These are phyloP conservation scores for Cheumatopsyche charites DNA, from an alignment of 1,140 invertebrate species.

Conservation along the genomic window DNA sequence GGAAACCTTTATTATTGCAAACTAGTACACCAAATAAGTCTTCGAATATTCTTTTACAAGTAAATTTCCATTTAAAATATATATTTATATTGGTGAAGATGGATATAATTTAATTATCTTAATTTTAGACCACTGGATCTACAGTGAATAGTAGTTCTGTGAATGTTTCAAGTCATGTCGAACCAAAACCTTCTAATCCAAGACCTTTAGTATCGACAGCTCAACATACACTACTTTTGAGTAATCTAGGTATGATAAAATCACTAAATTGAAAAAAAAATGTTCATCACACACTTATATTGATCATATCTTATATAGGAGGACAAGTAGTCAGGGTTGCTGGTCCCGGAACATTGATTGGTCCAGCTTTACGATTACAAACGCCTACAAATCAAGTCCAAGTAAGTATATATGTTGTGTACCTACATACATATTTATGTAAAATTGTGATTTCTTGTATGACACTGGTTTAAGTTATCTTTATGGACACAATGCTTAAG, in stretches of 20 bases:
- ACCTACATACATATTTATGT: too few relatives aligned
- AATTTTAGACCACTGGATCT: slow-evolving; percentile 38
- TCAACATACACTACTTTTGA: slow-evolving; percentile 44
- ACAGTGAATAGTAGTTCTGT: background rate
- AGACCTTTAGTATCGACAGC: slow-evolving; percentile 19
- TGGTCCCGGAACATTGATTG: slow-evolving; percentile 40
- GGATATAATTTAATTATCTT: background rate
- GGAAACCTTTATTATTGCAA: slow-evolving; percentile 43
- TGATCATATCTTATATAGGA: slow-evolving; percentile 20
- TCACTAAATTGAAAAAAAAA: background rate
- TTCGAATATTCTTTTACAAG: slow-evolving; percentile 43
- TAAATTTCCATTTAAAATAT: too few relatives aligned
- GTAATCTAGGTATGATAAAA: slow-evolving; percentile 41
- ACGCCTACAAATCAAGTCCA: slow-evolving; percentile 36
- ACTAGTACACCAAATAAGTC: slow-evolving; percentile 20
- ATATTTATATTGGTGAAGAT: background rate
- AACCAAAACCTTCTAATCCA: slow-evolving; percentile 13
- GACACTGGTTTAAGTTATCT: too few relatives aligned
- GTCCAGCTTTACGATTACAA: slow-evolving; percentile 40
- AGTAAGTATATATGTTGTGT: slow-evolving; percentile 20
- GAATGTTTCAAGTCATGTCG: background rate
- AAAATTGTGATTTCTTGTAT: too few relatives aligned
- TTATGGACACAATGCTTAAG: too few relatives aligned
- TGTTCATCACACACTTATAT: background rate
- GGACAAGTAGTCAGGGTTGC: slow-evolving; percentile 45